Percentiles rank a stretch among this genome's conserved stretches.
Conservation (phyloP, 1,140 invertebrate genomes). For the Linepithema humile region DNA sequence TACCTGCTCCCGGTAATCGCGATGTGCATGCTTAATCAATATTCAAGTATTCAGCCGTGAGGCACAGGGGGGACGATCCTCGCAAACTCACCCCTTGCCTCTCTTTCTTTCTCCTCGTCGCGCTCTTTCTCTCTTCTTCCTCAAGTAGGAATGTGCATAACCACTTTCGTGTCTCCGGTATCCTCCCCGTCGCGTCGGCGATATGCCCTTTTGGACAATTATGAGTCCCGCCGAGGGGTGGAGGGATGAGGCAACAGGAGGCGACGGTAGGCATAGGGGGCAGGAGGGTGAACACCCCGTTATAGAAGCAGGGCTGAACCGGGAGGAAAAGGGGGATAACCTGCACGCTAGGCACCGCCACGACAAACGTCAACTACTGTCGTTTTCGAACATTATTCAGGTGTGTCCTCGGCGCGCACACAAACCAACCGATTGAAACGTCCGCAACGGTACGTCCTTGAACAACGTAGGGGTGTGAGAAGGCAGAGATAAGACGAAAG, state of each 20-base stretch:
- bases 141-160: conserved; percentile 64
- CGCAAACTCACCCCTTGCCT: neutral
- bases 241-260: conserved; percentile 44
- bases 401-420: conserved; percentile 59
- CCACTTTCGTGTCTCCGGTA: conserved; percentile 65
- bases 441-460: neutral
- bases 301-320: conserved; percentile 39
- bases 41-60: conserved; percentile 75
- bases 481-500: neutral
- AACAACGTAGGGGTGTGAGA: neutral
- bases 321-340: conserved; percentile 13
- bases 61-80: conserved; percentile 31
- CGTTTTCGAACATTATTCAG: conserved; percentile 76
- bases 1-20: conserved; percentile 72
- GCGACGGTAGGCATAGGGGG: neutral
- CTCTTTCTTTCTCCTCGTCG: neutral
- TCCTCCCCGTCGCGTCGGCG: conserved; percentile 52
- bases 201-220: conserved; percentile 74
- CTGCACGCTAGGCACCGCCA: conserved; percentile 82
- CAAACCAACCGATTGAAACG: conserved; percentile 9
- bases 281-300: conserved; percentile 17
- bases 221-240: conserved; percentile 70
- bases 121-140: neutral
- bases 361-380: conserved; percentile 79
- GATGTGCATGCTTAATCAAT: conserved; percentile 79